A percentile compares a stretch with the other conserved stretches of the same genome.
These are phyloP conservation scores for Rhizoglyphus robini DNA, from an alignment of 1,140 invertebrate genomes.

Conservation along the genomic window DNA sequence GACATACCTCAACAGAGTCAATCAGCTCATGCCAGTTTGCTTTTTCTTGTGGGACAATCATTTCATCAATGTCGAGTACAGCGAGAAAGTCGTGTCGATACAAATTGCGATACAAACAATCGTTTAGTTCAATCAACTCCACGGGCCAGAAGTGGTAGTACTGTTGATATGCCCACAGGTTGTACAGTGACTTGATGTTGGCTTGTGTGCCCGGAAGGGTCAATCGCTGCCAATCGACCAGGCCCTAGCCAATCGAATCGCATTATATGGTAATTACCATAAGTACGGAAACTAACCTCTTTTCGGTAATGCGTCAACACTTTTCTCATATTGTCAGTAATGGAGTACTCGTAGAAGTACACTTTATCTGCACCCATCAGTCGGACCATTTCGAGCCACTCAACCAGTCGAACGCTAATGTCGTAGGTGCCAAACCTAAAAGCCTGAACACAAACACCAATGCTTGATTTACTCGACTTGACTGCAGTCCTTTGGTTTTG, in stretches of 20 bases:
- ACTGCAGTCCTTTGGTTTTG: slow-evolving; percentile 9
- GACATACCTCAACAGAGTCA: not conserved
- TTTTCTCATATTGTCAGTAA: not conserved
- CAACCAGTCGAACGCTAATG: slow-evolving; percentile 16
- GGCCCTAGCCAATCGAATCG: not conserved
- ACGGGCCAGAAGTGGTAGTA: not conserved
- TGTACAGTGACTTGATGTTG: not conserved
- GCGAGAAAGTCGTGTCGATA: slow-evolving; percentile 59
- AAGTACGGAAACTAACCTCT: not conserved
- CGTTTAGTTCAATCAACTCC: slow-evolving; percentile 52
- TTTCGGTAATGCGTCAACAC: slow-evolving; percentile 7
- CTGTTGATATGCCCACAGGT: not conserved
- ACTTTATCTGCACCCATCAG: slow-evolving; percentile 17
- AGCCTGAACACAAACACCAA: slow-evolving; percentile 18
- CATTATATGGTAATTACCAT: not conserved
- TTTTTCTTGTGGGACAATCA: slow-evolving; percentile 51
- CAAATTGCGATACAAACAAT: slow-evolving; percentile 78
- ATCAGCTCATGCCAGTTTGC: slow-evolving; percentile 10
- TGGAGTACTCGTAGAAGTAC: slow-evolving; percentile 3
- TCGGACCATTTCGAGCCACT: slow-evolving; percentile 16
- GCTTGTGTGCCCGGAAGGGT: not conserved
- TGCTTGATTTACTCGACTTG: not conserved
- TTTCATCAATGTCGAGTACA: slow-evolving; percentile 75
- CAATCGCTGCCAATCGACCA: slow-evolving; percentile 7
- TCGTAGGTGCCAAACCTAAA: slow-evolving; percentile 16